Conservation (phyloP, 2,113 vertebrate species). For the Mustelus asterias region DNA sequence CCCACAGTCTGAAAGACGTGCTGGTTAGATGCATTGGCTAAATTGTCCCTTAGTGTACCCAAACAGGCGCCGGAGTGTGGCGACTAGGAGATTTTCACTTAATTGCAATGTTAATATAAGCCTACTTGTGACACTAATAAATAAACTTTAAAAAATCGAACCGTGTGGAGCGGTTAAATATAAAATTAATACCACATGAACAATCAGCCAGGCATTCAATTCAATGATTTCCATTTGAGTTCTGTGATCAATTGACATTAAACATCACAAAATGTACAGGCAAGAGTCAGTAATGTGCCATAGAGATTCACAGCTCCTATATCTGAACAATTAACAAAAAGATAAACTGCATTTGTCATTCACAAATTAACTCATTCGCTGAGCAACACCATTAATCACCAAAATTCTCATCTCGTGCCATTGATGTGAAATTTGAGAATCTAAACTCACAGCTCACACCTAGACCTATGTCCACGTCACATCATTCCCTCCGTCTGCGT, state of each 20-base stretch:
- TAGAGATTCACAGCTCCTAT: background rate
- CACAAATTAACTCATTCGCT: background rate
- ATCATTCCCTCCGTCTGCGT: background rate
- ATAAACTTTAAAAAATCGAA: no score
- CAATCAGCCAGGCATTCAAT: background rate
- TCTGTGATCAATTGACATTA: background rate
- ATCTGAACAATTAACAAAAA: background rate
- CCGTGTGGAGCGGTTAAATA: background rate
- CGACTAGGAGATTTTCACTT: no score
- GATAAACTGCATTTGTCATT: background rate
- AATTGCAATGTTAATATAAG: no score
- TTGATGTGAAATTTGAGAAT: background rate
- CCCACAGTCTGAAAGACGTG: no score
- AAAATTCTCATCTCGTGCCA: background rate
- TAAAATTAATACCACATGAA: background rate
- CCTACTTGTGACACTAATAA: no score
- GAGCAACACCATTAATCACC: background rate
- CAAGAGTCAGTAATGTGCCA: background rate
- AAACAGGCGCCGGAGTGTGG: no score
- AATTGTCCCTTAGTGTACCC: no score
- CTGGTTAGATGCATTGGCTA: no score
- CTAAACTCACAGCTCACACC: background rate
- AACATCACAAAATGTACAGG: background rate
- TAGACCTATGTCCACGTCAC: background rate
- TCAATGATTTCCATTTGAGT: background rate